Conservation (phyloP, 2,113 vertebrate genomes). For the Tympanuchus pallidicinctus region DNA sequence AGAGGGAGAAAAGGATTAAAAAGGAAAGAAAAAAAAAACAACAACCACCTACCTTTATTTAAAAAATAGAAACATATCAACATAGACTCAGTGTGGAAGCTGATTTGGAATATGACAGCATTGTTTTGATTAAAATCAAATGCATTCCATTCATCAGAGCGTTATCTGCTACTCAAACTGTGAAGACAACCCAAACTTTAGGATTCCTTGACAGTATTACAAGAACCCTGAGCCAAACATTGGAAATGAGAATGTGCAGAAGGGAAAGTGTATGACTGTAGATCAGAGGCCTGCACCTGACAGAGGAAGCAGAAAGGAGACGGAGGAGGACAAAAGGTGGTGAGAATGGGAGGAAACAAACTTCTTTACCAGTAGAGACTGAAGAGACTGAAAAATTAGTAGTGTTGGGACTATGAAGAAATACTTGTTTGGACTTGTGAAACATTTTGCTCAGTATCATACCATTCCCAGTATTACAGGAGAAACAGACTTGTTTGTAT, state of each 20-base stretch:
- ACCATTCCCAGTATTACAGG: slow-evolving; percentile 76
- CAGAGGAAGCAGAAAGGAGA: slow-evolving; percentile 22
- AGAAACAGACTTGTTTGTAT: slow-evolving; percentile 45
- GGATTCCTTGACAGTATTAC: slow-evolving; percentile 61
- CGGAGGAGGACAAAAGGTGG: neutral
- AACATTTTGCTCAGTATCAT: slow-evolving; percentile 71
- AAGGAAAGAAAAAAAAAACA: neutral
- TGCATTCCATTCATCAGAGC: slow-evolving; percentile 28
- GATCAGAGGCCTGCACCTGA: slow-evolving; percentile 46
- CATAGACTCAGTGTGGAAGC: slow-evolving; percentile 16
- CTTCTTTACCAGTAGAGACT: slow-evolving; percentile 6
- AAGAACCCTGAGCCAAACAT: slow-evolving; percentile 68
- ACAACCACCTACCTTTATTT: slow-evolving; percentile 72
- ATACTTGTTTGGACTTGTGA: slow-evolving; percentile 61
- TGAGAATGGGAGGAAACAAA: slow-evolving; percentile 5
- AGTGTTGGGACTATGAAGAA: slow-evolving; percentile 59
- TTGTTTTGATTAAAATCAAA: slow-evolving; percentile 16
- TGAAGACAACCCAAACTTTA: slow-evolving; percentile 74
- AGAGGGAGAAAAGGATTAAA: neutral
- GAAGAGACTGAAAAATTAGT: slow-evolving; percentile 56
- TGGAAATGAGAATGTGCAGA: slow-evolving; percentile 73
- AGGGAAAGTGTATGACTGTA: slow-evolving; percentile 54
- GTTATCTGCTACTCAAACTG: slow-evolving; percentile 73
- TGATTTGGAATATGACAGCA: neutral
- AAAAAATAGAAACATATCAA: slow-evolving; percentile 71